A percentile compares a stretch with the other conserved stretches of the same genome.
Conservation (phyloP, 2,888 invertebrate genomes). For the Ypsolopha scabrella region DNA sequence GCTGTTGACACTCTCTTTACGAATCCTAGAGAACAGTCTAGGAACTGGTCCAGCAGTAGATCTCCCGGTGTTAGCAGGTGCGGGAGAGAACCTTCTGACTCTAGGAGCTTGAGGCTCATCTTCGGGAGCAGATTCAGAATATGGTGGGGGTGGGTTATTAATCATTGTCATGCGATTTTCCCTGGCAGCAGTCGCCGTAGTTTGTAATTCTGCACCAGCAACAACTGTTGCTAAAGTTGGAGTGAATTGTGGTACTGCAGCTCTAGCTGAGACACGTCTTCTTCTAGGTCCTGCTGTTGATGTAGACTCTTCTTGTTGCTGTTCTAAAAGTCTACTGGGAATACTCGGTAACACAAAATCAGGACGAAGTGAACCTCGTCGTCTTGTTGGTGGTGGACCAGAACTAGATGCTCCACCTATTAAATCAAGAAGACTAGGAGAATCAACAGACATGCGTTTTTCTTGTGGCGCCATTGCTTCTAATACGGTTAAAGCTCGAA, state of each 20-base stretch:
- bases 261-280: slow-evolving; percentile 52
- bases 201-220: slow-evolving; percentile 53
- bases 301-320: slow-evolving; percentile 25
- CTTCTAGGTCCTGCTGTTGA: slow-evolving; percentile 36
- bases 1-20: slow-evolving; percentile 42
- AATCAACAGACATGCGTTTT: slow-evolving; percentile 16
- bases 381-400: slow-evolving; percentile 22
- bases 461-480: slow-evolving; percentile 40
- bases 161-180: slow-evolving; percentile 58
- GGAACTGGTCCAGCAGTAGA: slow-evolving; percentile 49
- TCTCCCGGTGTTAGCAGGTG: slow-evolving; percentile 40
- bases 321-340: slow-evolving; percentile 21
- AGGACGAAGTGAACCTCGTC: slow-evolving; percentile 45
- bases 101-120: slow-evolving; percentile 36
- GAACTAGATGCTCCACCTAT: slow-evolving; percentile 23
- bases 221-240: slow-evolving; percentile 59
- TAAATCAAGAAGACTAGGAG: slow-evolving; percentile 35
- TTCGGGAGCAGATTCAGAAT: slow-evolving; percentile 37
- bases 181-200: slow-evolving; percentile 52
- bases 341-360: slow-evolving; percentile 36
- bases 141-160: slow-evolving; percentile 56
- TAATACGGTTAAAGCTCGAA: slow-evolving; percentile 81
- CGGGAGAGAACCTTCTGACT: slow-evolving; percentile 53
- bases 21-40: slow-evolving; percentile 52
- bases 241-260: slow-evolving; percentile 51